A percentile compares a stretch with the other conserved stretches of the same genome.
These are phyloP conservation scores for Dermatemys mawii DNA, from an alignment of 2,113 vertebrate genomes.

Conservation along the genomic window DNA sequence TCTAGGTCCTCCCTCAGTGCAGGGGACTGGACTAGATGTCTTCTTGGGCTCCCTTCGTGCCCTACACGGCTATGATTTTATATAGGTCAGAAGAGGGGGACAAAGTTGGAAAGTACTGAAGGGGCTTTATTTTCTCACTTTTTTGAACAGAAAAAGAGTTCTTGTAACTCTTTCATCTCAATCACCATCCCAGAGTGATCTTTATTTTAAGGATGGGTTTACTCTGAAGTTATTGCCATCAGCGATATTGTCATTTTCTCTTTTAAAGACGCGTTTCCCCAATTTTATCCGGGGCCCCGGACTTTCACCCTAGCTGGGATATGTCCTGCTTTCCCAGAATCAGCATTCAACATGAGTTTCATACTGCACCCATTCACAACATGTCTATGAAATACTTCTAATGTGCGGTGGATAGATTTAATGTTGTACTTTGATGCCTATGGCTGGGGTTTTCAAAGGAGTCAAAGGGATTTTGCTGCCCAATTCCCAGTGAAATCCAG, in stretches of 20 bases:
- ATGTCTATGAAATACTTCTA: background rate
- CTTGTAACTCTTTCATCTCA: background rate
- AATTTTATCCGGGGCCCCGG: background rate
- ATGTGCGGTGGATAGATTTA: too few relatives aligned
- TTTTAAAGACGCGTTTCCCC: background rate
- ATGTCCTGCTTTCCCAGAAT: background rate
- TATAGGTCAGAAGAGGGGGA: background rate
- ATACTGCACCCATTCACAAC: background rate
- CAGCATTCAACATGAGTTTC: background rate
- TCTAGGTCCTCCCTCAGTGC: background rate
- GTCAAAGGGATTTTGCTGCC: background rate
- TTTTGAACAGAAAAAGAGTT: background rate
- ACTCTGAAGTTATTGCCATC: background rate
- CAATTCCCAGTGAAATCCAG: background rate
- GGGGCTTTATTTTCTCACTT: background rate
- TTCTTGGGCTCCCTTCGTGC: background rate
- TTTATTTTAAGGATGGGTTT: background rate
- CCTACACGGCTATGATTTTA: background rate
- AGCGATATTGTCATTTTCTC: background rate
- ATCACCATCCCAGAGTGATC: background rate
- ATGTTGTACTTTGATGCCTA: background rate
- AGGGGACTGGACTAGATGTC: background rate
- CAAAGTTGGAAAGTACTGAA: background rate
- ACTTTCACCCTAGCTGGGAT: background rate
- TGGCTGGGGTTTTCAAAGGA: background rate